Evolutionary conservation across 2,888 invertebrate genomes (phyloP), one percentile per base, ranked within the genome.

Genomic region (Perizoma flavofasciatum): DNA sequence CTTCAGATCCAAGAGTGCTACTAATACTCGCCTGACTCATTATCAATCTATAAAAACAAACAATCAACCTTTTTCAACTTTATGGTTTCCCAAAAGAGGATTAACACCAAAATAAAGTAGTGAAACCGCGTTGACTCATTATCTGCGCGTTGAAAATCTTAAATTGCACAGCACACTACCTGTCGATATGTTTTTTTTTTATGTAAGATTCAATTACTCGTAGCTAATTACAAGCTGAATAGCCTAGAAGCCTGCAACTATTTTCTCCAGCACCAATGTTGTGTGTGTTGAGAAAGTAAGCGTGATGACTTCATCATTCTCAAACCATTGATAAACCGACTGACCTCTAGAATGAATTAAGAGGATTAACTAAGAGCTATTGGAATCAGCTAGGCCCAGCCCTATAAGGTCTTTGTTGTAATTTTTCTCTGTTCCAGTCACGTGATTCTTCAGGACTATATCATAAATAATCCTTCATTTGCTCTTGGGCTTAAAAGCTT

Each of bases 81-180:
- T 88, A 86, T 78, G 86, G 87, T 86, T 85, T 82, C 78, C 79
- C 77, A 86, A 88, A 86, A 78, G 78, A 79, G 85, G 79, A 80
- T 88, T 87, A 85, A 89, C 88, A 87, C 85, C 87, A 86, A 67
- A 72, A 71, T 77, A 67, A 77, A 71, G 65, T 74, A 89, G 90
- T 88, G 91, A 91, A 91, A 91, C n/a, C n/a, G n/a, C n/a, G 91
- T 90, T 83, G 86, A 72, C 85, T 87, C 86, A 89, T 87, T 87
- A 86, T 81, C 79, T 79, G 68, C 70, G 77, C 83, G 85, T 88
- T 88, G 88, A 86, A 88, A 88, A 88, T 88, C 82, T 85, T 78
- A 88, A 89, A 90, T 89, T 87, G 83, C 86, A 79, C 77, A 76
- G 81, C 79, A 81, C 85, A 83, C 85, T 78, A 81, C 77, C 79